Conservation (phyloP, 2,888 invertebrate genomes). For the Tenodera sinensis region DNA sequence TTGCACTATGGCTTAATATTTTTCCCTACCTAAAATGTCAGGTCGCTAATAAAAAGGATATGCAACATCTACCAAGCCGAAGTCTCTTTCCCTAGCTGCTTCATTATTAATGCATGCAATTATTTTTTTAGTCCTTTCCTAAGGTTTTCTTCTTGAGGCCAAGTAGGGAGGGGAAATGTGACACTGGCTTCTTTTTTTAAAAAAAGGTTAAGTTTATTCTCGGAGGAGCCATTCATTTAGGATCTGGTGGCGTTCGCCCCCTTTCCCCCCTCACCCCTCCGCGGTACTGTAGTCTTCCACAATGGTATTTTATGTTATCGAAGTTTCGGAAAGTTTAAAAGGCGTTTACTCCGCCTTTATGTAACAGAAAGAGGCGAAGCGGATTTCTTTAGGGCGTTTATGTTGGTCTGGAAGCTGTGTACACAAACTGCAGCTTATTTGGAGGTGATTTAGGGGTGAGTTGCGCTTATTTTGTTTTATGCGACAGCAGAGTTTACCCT, state of each 20-base stretch:
- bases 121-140: slow-evolving; percentile 14
- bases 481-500: background rate
- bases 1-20: background rate
- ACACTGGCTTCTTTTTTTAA: slow-evolving; percentile 24
- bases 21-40: slow-evolving; percentile 48
- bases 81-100: background rate
- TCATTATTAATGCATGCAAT: slow-evolving; percentile 26
- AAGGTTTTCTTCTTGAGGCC: slow-evolving; percentile 8
- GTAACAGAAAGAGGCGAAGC: background rate
- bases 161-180: slow-evolving; percentile 8
- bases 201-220: slow-evolving; percentile 41
- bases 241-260: background rate
- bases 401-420: background rate
- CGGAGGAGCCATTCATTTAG: slow-evolving; percentile 38
- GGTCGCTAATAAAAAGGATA: slow-evolving; percentile 49
- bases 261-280: background rate
- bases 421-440: background rate
- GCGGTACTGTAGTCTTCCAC: background rate
- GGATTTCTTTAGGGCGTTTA: background rate
- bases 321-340: slow-evolving; percentile 14
- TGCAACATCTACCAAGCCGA: slow-evolving; percentile 24
- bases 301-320: slow-evolving; percentile 17
- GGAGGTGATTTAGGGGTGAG: background rate
- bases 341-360: background rate
- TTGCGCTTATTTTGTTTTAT: background rate